Conservation (phyloP, 2,888 invertebrate genomes). For the Epirrita christyi region DNA sequence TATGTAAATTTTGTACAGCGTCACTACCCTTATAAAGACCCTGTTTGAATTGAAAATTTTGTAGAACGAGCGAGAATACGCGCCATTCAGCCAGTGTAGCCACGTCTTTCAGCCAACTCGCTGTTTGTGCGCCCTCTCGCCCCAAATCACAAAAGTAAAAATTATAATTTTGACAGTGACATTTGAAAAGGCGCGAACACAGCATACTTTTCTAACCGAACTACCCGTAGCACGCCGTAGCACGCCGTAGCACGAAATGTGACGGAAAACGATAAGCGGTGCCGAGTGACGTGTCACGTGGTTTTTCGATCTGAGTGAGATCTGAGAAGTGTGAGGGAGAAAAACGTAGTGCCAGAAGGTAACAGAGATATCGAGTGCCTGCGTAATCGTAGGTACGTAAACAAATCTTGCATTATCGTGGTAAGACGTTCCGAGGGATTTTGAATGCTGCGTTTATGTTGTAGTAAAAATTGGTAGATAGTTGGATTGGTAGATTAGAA, state of each 20-base stretch:
- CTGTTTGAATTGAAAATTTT: conserved; percentile 84
- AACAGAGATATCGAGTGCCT: conserved; percentile 50
- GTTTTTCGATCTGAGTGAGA: conserved; percentile 72
- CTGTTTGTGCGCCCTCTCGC: conserved; percentile 62
- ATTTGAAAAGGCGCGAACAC: conserved; percentile 24
- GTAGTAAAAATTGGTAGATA: neutral
- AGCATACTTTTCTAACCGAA: conserved; percentile 10
- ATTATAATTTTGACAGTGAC: conserved; percentile 27
- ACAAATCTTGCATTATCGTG: conserved; percentile 42
- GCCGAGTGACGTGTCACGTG: conserved; percentile 60
- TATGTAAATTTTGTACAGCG: conserved; percentile 84
- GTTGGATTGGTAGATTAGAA: too few relatives aligned
- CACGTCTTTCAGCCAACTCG: conserved; percentile 81
- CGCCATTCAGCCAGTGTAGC: conserved; percentile 76
- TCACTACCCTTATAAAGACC: conserved; percentile 85
- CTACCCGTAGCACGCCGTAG: conserved; percentile 4
- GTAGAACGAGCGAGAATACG: conserved; percentile 77
- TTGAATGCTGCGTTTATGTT: conserved; percentile 7
- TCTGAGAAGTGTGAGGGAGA: conserved; percentile 74
- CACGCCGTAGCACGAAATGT: conserved; percentile 27
- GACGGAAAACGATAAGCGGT: conserved; percentile 44
- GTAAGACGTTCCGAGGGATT: conserved; percentile 13
- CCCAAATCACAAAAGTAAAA: conserved; percentile 41
- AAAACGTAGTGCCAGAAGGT: conserved; percentile 49
- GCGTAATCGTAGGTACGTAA: conserved; percentile 61